A percentile compares a stretch with the other conserved stretches of the same genome.
phyloP scores from a whole-genome alignment of 2,797 vertebrate genomes.

The Myiotriccus ornatus region DNA sequence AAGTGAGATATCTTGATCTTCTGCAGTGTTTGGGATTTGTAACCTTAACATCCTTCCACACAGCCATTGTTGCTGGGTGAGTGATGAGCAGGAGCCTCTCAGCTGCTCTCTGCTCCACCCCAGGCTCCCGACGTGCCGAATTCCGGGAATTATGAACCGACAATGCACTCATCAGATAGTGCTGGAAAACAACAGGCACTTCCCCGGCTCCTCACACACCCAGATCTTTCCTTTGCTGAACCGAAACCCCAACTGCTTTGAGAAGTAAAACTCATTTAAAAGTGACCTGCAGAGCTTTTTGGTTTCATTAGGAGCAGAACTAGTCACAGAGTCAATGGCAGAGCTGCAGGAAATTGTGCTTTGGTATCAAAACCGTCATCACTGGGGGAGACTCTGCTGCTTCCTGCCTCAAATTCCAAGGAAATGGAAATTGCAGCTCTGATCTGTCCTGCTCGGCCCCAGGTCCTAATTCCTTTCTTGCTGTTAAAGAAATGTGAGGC shows the following conservation, averaged over 20 bases:
- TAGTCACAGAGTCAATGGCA: neutral
- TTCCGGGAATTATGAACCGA: constrained; percentile 59
- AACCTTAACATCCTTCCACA: constrained; percentile 52
- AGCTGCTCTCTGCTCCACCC: constrained; percentile 52
- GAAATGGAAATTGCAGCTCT: neutral
- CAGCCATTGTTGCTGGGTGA: neutral
- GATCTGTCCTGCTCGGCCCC: neutral
- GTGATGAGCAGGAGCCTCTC: constrained; percentile 37
- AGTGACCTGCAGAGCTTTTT: neutral
- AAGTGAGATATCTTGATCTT: constrained; percentile 48
- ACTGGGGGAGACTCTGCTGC: neutral
- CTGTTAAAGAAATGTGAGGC: neutral
- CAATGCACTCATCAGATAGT: constrained; percentile 35
- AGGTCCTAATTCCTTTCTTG: neutral
- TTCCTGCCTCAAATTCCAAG: neutral
- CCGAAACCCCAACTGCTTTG: neutral
- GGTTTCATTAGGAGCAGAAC: neutral
- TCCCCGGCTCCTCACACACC: neutral
- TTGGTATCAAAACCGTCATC: neutral
- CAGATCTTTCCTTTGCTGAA: neutral
- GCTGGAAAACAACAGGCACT: neutral
- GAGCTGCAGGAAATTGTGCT: neutral
- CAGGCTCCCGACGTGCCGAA: neutral
- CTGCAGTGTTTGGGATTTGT: constrained; percentile 33
- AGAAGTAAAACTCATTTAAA: neutral